Percentiles rank a stretch among this genome's conserved stretches.
Evolutionary conservation across 2,888 invertebrate species (phyloP).

Genomic region (Cyclophora punctaria): DNA sequence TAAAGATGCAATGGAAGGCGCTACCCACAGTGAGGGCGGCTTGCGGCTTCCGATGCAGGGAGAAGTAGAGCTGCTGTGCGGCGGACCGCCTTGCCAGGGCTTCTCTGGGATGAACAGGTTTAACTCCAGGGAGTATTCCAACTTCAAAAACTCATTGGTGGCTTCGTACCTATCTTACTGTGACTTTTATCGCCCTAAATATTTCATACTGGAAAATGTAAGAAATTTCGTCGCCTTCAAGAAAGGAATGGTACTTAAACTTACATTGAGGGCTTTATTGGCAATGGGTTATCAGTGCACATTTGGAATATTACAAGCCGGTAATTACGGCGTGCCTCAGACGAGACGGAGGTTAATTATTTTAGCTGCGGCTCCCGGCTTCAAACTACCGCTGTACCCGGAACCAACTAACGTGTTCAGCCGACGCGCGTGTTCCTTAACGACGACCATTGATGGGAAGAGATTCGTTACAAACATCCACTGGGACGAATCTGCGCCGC

Average conservation of each 20-base stretch:
- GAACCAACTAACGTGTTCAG: constrained; percentile 88
- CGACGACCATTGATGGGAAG: constrained; percentile 61
- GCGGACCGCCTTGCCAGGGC: constrained; percentile 92
- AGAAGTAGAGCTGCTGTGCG: constrained; percentile 88
- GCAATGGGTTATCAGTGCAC: constrained; percentile 92
- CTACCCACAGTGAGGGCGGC: constrained; percentile 61
- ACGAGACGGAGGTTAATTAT: constrained; percentile 85
- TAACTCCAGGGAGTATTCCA: constrained; percentile 87
- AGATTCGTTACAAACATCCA: constrained; percentile 69
- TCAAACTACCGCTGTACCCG: constrained; percentile 82
- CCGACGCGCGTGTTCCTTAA: constrained; percentile 77
- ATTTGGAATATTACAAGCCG: constrained; percentile 90
- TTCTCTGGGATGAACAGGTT: constrained; percentile 94
- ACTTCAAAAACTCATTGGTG: constrained; percentile 89
- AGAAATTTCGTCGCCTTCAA: constrained; percentile 90
- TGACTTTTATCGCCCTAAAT: constrained; percentile 89
- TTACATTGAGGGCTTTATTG: constrained; percentile 83
- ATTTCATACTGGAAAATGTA: constrained; percentile 89
- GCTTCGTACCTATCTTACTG: constrained; percentile 88
- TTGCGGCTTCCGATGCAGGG: constrained; percentile 81
- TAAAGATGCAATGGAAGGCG: constrained; percentile 78
- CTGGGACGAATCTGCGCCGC: constrained; percentile 83
- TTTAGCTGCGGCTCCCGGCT: constrained; percentile 87
- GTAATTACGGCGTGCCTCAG: constrained; percentile 89
- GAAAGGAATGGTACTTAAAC: constrained; percentile 85